Evolutionary conservation across 2,113 vertebrate genomes (phyloP).

Genomic region (Alethe castanea): DNA sequence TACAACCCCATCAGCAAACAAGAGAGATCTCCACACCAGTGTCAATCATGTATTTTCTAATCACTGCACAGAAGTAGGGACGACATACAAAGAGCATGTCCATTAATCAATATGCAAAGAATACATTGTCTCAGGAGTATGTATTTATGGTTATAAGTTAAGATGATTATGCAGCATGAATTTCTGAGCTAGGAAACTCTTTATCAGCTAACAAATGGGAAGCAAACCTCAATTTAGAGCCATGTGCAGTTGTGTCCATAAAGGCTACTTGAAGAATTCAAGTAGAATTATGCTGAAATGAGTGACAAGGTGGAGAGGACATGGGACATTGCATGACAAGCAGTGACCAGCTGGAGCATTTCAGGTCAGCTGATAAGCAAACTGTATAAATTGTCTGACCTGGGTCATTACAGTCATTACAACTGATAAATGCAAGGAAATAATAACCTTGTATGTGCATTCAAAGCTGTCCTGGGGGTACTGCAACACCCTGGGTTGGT

Average conservation of each 20-base stretch:
- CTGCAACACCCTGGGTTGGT: rapidly evolving
- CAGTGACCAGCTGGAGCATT: not conserved
- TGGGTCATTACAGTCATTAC: not conserved
- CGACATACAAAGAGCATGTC: not conserved
- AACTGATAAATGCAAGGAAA: not conserved
- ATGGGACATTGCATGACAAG: not conserved
- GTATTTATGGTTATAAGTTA: conserved; percentile 40
- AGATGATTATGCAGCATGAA: not conserved
- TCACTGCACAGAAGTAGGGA: not conserved
- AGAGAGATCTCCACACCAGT: not conserved
- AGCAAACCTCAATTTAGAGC: not conserved
- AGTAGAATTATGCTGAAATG: not conserved
- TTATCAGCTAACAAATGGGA: not conserved
- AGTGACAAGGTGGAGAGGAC: conserved; percentile 28
- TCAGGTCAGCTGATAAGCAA: conserved; percentile 30
- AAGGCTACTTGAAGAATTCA: not conserved
- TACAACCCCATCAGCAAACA: conserved; percentile 9
- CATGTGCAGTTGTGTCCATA: not conserved
- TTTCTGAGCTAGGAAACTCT: conserved; percentile 36
- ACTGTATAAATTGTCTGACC: not conserved
- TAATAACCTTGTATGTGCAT: not conserved
- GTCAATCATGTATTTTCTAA: conserved; percentile 35
- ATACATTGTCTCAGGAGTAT: conserved; percentile 40
- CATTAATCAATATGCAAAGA: conserved; percentile 56
- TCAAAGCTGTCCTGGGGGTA: not conserved